Conservation (phyloP, 2,113 vertebrate species). For the Indicator indicator region DNA sequence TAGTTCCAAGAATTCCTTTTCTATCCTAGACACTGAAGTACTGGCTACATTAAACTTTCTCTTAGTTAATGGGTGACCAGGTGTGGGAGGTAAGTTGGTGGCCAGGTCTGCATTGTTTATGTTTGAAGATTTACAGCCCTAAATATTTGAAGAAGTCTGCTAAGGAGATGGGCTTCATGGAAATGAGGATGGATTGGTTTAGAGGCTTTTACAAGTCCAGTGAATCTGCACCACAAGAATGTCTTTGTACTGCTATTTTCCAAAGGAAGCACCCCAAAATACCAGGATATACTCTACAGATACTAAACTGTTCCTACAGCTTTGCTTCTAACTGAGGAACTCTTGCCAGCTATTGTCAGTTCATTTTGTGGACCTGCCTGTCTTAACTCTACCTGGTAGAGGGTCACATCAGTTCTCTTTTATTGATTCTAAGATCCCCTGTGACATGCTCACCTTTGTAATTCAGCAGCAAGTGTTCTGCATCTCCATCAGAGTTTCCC, state of each 20-base stretch:
- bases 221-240: not conserved
- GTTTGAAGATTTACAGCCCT: not conserved
- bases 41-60: not conserved
- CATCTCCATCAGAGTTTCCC: not conserved
- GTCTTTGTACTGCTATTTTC: not conserved
- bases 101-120: not conserved
- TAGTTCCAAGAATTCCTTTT: not conserved
- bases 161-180: not conserved
- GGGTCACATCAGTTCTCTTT: not conserved
- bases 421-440: not conserved
- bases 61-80: not conserved
- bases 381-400: not conserved
- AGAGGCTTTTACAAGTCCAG: not conserved
- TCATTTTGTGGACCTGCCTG: slow-evolving; percentile 17
- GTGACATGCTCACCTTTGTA: not conserved
- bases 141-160: not conserved
- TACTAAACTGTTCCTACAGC: not conserved
- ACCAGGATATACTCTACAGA: not conserved
- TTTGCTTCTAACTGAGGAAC: slow-evolving; percentile 24
- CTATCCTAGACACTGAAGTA: not conserved
- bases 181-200: not conserved
- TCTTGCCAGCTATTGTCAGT: not conserved
- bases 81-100: not conserved
- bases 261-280: not conserved
- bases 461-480: not conserved